Evolutionary conservation across 2,888 invertebrate genomes (phyloP).

Genomic region (Rhyacophila evoluta): DNA sequence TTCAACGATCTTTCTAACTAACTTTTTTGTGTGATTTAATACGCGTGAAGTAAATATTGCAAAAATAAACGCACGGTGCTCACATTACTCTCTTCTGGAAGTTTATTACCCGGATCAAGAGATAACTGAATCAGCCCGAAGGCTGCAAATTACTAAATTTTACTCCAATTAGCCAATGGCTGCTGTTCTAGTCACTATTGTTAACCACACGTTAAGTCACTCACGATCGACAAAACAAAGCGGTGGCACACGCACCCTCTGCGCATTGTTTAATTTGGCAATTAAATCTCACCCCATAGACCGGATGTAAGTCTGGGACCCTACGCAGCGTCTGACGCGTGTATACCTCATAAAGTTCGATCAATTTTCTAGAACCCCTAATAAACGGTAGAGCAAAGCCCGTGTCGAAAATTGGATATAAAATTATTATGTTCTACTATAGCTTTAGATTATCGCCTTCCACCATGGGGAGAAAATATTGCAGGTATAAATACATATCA

Average conservation of each 20-base stretch:
- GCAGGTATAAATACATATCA: too few species aligned
- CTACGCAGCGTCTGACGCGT: not conserved
- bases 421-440: not conserved
- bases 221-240: not conserved
- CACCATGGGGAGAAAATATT: too few species aligned
- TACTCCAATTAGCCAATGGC: not conserved
- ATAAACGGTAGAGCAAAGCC: not conserved
- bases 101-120: not conserved
- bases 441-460: not conserved
- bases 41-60: not conserved
- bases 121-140: not conserved
- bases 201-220: not conserved
- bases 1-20: too few species aligned
- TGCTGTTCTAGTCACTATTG: not conserved
- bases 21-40: too few species aligned
- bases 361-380: not conserved
- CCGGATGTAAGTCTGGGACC: not conserved
- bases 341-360: not conserved
- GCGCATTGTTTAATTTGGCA: conserved; percentile 3
- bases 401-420: not conserved
- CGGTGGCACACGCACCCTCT: not conserved
- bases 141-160: not conserved
- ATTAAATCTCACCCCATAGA: not conserved
- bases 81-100: not conserved
- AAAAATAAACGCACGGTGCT: not conserved